Base-by-base conservation (phyloP, 2,113 vertebrate species). In the Phasianus colchicus region DNA sequence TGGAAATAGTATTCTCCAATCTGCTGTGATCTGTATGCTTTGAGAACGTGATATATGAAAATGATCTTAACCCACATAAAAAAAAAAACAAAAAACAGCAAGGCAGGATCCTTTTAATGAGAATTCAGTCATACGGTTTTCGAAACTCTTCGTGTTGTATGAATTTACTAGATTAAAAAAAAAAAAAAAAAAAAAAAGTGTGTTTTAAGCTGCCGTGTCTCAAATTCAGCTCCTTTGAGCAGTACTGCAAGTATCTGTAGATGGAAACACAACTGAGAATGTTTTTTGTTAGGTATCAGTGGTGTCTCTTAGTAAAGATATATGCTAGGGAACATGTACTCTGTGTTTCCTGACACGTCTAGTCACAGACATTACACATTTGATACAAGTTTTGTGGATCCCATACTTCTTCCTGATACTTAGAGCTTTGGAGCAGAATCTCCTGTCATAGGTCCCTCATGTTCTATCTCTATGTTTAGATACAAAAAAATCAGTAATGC, bases 1-100 rank as follows among this genome's bases (percentile, higher is more conserved):
- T 93, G 88, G 93, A 91, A 95, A 96, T 89, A 94, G 50, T 71
- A 60, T 79, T 96, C 89, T 93, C 57, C 84, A 73, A 47, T 89
- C 78, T 95, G 92, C 87, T 20, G 13, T 79, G 74, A 87, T 87
- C 71, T 57, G 82, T 75, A 52, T 65, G 89, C 58, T 40, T 25
- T 72, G 66, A 76, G 71, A 93, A 85, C 7, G 38, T 54, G 78
- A 67, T 72, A 72, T 47, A 57, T 65, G 70, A 78, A 92, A 90
- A 88, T 90, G 84, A 70, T 84, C 47, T 71, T 61, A 72, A 72
- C 34, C 34, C 47, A 69, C 3, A 3, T 74, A 27, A 16, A 54
- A 54, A 54, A 52, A 52, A 29, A 15, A 50, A 50, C 75, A 47
- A 63, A 47, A 63, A 71, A 52, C 25, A 64, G 63, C 70, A 89